Conservation (phyloP, 2,113 vertebrate species). For the Archilochus colubris region DNA sequence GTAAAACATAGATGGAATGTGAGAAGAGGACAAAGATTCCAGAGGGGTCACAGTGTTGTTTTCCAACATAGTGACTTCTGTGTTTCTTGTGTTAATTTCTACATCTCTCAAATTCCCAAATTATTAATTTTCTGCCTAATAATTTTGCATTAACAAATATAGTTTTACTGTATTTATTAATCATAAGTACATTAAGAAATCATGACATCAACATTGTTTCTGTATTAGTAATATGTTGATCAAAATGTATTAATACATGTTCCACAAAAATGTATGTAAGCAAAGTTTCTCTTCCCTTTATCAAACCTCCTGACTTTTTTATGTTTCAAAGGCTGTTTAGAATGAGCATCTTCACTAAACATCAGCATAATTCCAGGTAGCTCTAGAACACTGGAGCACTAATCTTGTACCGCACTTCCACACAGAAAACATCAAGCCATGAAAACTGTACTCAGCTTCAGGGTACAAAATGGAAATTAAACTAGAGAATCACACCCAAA, state of each 20-base stretch:
- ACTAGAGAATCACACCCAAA: background rate
- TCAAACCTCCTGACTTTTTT: background rate
- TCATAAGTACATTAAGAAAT: conserved; percentile 12
- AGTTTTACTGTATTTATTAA: background rate
- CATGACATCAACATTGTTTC: background rate
- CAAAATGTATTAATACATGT: background rate
- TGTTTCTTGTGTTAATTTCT: background rate
- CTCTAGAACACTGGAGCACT: background rate
- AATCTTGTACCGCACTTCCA: background rate
- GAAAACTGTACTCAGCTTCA: background rate
- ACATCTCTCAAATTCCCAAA: background rate
- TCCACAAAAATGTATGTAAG: background rate
- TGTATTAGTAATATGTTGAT: background rate
- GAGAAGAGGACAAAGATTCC: background rate
- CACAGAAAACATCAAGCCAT: background rate
- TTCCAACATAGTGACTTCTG: background rate
- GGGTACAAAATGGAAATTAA: background rate
- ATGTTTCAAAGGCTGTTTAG: background rate
- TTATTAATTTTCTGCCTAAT: conserved; percentile 1
- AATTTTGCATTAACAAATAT: background rate
- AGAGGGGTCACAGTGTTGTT: background rate
- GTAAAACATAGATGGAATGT: background rate
- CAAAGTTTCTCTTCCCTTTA: background rate
- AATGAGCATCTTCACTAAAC: background rate
- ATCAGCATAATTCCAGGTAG: background rate